phyloP scores from a whole-genome alignment of 2,888 invertebrate genomes.

The Boloria euphrosyne region DNA sequence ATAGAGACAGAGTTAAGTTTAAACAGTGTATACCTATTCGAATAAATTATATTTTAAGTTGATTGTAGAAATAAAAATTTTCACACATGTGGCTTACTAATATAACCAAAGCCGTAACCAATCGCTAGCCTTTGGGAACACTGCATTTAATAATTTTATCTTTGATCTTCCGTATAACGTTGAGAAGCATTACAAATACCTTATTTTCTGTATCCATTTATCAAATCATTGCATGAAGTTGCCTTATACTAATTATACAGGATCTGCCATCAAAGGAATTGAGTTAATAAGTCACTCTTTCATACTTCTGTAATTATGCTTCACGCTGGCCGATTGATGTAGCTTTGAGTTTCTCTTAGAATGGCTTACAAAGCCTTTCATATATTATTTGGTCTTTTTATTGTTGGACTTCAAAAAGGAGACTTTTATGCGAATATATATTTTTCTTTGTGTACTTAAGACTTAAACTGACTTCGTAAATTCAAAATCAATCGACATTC shows the following conservation, averaged over 20 bases:
- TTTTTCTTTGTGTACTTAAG: too few relatives aligned
- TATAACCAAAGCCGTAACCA: conserved; percentile 8
- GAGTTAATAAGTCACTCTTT: conserved; percentile 34
- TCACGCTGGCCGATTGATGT: conserved; percentile 21
- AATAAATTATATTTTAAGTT: too few relatives aligned
- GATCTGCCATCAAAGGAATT: conserved; percentile 40
- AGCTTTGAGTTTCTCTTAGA: conserved; percentile 3
- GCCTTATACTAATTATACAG: conserved; percentile 42
- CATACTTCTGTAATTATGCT: conserved; percentile 30
- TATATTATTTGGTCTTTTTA: neutral
- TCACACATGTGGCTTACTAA: too few relatives aligned
- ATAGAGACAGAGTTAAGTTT: too few relatives aligned
- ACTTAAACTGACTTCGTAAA: too few relatives aligned
- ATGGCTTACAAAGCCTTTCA: neutral
- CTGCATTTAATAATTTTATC: conserved; percentile 4
- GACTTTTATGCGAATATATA: too few relatives aligned
- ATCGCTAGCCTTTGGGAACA: conserved; percentile 2
- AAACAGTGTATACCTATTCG: too few relatives aligned
- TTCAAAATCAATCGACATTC: too few relatives aligned
- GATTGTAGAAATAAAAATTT: too few relatives aligned
- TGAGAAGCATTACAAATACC: conserved; percentile 28
- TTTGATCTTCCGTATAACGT: conserved; percentile 32
- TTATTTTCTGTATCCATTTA: conserved; percentile 39
- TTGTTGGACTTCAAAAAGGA: too few relatives aligned
- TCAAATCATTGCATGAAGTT: conserved; percentile 41